Percentiles rank a stretch among this genome's conserved stretches.
phyloP scores from a whole-genome alignment of 2,888 invertebrate genomes.

The Brachylomia viminalis region DNA sequence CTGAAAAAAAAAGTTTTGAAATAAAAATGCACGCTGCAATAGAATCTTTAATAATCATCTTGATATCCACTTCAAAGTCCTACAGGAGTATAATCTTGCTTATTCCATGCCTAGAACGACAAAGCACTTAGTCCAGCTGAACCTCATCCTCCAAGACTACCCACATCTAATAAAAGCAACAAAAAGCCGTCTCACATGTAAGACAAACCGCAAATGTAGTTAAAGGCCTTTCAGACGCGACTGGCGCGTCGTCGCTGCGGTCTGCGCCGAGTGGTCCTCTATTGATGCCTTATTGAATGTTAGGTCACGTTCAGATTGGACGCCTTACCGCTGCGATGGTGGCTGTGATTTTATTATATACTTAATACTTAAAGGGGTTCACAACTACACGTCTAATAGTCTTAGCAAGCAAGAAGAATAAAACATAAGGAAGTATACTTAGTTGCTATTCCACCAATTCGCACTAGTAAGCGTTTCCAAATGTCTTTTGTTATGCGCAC shows the following conservation, averaged over 20 bases:
- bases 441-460: too few species aligned
- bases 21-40: neutral
- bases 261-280: slow-evolving; percentile 59
- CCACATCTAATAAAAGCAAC: slow-evolving; percentile 57
- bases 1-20: too few species aligned
- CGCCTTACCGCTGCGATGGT: neutral
- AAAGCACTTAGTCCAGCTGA: slow-evolving; percentile 32
- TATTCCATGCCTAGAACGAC: neutral
- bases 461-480: too few species aligned
- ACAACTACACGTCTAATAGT: too few species aligned
- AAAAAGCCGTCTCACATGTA: slow-evolving; percentile 56
- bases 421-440: too few species aligned
- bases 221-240: slow-evolving; percentile 63
- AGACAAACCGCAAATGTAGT: slow-evolving; percentile 65
- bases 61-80: neutral
- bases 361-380: too few species aligned
- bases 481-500: too few species aligned
- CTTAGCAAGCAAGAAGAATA: too few species aligned
- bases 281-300: slow-evolving; percentile 68
- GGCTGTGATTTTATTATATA: neutral
- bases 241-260: slow-evolving; percentile 56
- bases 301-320: slow-evolving; percentile 30
- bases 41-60: neutral
- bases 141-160: slow-evolving; percentile 27
- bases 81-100: neutral